Base-by-base conservation (phyloP, 1,140 invertebrate species). In the Megathymus violae region DNA sequence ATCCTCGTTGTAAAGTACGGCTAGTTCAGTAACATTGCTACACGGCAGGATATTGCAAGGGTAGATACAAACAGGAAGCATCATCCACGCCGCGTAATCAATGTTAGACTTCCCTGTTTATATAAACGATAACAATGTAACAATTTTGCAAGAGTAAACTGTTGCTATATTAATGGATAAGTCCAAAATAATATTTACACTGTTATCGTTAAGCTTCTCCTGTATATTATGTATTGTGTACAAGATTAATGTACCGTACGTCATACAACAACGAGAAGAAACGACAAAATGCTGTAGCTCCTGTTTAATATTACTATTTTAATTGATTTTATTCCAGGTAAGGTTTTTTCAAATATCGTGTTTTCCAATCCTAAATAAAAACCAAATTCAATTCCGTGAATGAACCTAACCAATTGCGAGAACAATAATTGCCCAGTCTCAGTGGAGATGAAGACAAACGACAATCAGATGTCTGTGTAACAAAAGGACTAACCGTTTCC, bases 401-500 rank as follows among this genome's bases (percentile, higher is more conserved):
- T 58, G 15, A 36, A 14, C 41, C 41, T n/a, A 27, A 14, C 22
- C 65, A 67, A 65, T 64, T 69, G 31, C 22, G 25, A 22, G 61
- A 56, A 63, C 63, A 66, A 70, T 63, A 71, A 54, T n/a, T n/a
- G n/a, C n/a, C n/a, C 40, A 41, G 40, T 56, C 50, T 65, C 52
- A 40, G 40, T 11, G 40, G 17, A 67, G 51, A 67, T 61, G 62
- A 71, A 68, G 69, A 74, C 54, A 63, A 72, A 74, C 60, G 64
- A 67, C 17, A 9, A 61, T 54, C 19, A 66, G 44, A 46, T 47
- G 52, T 36, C 46, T 25, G 47, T 16, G 46, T 34, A 59, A 71
- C 61, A 63, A 66, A n/a, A n/a, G n/a, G 41, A 60, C 10, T 36
- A 43, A 51, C 64, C 48, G 50, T 70, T 77, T 70, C 74, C 64